Evolutionary conservation across 2,888 invertebrate species (phyloP).

Genomic region (Lampropteryx suffumata): DNA sequence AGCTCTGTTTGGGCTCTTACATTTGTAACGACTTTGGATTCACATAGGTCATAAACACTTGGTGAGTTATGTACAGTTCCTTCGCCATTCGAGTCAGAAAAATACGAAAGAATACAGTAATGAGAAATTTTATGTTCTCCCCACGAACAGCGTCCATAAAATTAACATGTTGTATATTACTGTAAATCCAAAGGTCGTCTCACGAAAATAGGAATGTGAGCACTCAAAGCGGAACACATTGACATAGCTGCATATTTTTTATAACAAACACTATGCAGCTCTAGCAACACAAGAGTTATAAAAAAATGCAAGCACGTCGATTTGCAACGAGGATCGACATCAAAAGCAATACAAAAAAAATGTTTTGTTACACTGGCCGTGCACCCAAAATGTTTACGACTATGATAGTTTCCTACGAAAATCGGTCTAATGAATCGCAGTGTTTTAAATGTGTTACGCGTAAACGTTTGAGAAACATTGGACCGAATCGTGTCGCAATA

Average conservation of each 20-base stretch:
- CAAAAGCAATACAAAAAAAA: conserved; percentile 46
- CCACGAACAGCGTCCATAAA: too few relatives aligned
- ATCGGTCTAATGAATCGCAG: conserved; percentile 46
- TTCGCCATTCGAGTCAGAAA: too few relatives aligned
- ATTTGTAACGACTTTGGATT: not conserved
- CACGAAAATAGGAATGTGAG: not conserved
- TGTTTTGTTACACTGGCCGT: conserved; percentile 62
- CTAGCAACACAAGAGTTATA: not conserved
- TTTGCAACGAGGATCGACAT: conserved; percentile 23
- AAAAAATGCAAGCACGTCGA: conserved; percentile 16
- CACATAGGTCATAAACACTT: not conserved
- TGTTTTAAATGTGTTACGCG: not conserved
- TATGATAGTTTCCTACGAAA: conserved; percentile 36
- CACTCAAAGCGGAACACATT: conserved; percentile 8
- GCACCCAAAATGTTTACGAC: conserved; percentile 58
- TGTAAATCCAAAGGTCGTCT: conserved; percentile 2
- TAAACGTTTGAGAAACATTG: conserved; percentile 37
- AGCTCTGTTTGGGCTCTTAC: too few relatives aligned
- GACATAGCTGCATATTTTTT: conserved; percentile 15
- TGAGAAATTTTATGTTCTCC: too few relatives aligned
- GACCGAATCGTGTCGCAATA: conserved; percentile 50
- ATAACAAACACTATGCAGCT: not conserved
- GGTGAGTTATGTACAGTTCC: too few relatives aligned
- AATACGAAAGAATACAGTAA: too few relatives aligned
- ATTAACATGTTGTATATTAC: too few relatives aligned